Conservation (phyloP, 2,888 invertebrate species). For the Drosophila infuscata region DNA sequence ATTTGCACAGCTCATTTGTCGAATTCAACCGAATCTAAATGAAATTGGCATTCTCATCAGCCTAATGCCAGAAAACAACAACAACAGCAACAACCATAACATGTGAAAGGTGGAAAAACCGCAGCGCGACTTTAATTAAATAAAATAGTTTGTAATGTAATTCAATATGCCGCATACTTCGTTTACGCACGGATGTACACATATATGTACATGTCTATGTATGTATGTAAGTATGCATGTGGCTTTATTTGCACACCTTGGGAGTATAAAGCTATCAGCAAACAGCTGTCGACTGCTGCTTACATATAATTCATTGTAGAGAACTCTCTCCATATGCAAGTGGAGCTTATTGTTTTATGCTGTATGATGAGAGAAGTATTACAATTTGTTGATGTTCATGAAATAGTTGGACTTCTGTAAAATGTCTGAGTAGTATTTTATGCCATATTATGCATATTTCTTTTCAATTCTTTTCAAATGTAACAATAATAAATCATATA, state of each 20-base stretch:
- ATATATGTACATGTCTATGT: neutral
- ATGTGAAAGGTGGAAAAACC: conserved; percentile 56
- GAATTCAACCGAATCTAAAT: conserved; percentile 24
- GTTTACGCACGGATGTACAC: neutral
- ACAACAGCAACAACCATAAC: conserved; percentile 21
- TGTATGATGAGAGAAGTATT: neutral
- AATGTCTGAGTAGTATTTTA: neutral
- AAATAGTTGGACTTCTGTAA: neutral
- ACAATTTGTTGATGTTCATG: neutral
- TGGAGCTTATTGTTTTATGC: neutral
- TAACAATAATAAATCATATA: neutral
- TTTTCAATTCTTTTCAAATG: neutral
- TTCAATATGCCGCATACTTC: conserved; percentile 46
- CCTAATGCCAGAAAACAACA: conserved; percentile 43
- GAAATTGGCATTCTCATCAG: conserved; percentile 47
- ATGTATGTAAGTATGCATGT: conserved; percentile 5
- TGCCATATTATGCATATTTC: neutral
- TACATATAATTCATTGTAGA: conserved; percentile 15
- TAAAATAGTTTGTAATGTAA: conserved; percentile 71
- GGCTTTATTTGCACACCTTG: conserved; percentile 16
- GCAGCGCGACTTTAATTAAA: conserved; percentile 69
- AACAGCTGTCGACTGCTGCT: conserved; percentile 60
- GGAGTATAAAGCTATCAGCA: conserved; percentile 46
- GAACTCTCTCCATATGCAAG: conserved; percentile 14
- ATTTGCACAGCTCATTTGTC: conserved; percentile 54